Conservation (phyloP, 2,888 invertebrate genomes). For the Ochropacha duplaris region DNA sequence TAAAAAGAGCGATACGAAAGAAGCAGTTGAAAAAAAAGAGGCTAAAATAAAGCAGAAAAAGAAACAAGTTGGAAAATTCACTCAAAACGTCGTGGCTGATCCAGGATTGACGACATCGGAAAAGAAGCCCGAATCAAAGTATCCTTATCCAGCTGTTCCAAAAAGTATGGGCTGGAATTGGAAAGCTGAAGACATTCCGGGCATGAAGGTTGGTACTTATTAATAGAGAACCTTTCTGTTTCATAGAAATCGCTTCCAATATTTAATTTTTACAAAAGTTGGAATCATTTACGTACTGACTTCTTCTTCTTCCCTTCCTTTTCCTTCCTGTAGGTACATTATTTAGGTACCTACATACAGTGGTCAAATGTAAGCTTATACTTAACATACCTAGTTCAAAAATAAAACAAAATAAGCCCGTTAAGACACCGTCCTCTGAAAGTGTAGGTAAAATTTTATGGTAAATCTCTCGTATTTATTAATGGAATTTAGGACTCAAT, state of each 20-base stretch:
- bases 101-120: constrained; percentile 36
- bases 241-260: not conserved
- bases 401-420: no score
- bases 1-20: constrained; percentile 38
- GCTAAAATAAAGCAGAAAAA: constrained; percentile 40
- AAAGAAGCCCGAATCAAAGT: constrained; percentile 46
- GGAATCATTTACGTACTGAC: no score
- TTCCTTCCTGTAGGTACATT: no score
- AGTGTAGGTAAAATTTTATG: no score
- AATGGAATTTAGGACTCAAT: no score
- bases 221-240: not conserved
- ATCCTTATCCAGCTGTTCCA: constrained; percentile 66
- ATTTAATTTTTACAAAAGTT: no score
- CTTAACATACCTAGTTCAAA: no score
- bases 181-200: constrained; percentile 72
- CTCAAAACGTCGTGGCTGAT: constrained; percentile 44
- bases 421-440: no score
- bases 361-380: no score
- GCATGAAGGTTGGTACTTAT: constrained; percentile 63
- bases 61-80: constrained; percentile 56
- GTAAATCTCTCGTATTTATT: no score
- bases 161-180: constrained; percentile 77
- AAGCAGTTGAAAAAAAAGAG: constrained; percentile 28
- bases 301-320: no score
- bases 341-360: no score